Conservation (phyloP, 2,113 vertebrate genomes). For the Heteronetta atricapilla region DNA sequence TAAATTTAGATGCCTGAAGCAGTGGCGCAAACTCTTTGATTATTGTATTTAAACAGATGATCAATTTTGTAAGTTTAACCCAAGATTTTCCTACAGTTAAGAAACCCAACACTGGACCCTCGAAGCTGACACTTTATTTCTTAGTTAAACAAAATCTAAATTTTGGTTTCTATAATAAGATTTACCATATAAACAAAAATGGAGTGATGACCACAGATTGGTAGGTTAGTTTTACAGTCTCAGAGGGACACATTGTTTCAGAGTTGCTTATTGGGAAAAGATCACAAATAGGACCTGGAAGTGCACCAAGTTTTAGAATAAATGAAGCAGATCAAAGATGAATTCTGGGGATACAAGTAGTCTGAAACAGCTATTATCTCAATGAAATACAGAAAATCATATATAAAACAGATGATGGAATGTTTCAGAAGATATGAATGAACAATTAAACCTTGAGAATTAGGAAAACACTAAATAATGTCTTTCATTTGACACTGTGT, state of each 20-base stretch:
- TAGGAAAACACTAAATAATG: background rate
- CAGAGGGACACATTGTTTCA: background rate
- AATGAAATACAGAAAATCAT: background rate
- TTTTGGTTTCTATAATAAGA: constrained; percentile 5
- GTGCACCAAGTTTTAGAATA: background rate
- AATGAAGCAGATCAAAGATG: background rate
- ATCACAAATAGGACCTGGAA: background rate
- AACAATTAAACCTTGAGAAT: background rate
- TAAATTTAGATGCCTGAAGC: background rate
- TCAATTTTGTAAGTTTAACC: background rate
- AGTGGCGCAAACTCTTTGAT: background rate
- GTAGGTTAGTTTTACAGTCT: background rate
- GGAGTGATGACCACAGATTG: background rate
- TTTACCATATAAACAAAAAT: background rate
- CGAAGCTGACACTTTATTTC: background rate
- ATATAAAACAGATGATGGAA: background rate
- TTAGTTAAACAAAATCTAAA: background rate
- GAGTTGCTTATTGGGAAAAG: background rate
- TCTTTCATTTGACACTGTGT: background rate
- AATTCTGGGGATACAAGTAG: background rate
- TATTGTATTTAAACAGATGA: background rate
- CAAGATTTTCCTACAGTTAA: background rate
- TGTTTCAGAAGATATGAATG: background rate
- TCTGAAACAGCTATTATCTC: background rate
- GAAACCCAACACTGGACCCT: background rate